A percentile compares a stretch with the other conserved stretches of the same genome.
These are phyloP conservation scores for Frankliniella fusca DNA, from an alignment of 2,888 invertebrate species.

Conservation along the genomic window DNA sequence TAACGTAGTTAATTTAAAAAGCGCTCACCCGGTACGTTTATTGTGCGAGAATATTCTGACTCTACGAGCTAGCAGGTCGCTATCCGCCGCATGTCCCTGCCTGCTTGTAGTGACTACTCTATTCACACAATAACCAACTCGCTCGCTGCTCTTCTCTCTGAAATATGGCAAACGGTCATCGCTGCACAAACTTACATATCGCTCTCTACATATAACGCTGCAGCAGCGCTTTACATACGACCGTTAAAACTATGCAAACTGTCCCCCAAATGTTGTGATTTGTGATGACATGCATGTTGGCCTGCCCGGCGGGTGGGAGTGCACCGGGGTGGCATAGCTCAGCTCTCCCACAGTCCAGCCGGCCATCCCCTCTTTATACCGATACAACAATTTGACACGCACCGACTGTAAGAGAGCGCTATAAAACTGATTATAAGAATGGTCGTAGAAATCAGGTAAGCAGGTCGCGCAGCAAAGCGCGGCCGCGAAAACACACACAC, in stretches of 20 bases:
- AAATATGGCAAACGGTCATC: too few relatives aligned
- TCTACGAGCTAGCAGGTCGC: too few relatives aligned
- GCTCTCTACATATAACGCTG: neutral
- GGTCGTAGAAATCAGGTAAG: conserved; percentile 19
- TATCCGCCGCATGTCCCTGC: too few relatives aligned
- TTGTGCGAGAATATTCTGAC: too few relatives aligned
- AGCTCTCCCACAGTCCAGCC: neutral
- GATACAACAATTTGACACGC: conserved; percentile 12
- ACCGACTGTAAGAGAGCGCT: neutral
- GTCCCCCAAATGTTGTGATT: conserved; percentile 24
- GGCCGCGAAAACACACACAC: neutral
- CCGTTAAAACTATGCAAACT: conserved; percentile 26
- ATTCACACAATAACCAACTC: neutral
- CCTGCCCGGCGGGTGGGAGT: neutral
- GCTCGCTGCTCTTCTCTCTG: neutral
- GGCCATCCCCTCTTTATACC: neutral
- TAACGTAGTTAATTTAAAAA: too few relatives aligned
- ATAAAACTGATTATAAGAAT: conserved; percentile 1
- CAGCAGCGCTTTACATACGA: conserved; percentile 10
- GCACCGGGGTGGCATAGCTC: neutral
- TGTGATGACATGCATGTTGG: conserved; percentile 22
- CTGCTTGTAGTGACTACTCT: too few relatives aligned
- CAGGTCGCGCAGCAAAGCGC: neutral
- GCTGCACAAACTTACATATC: neutral
- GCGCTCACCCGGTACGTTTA: too few relatives aligned